These are phyloP conservation scores for human DNA, from an alignment of 2,113 vertebrate genomes.

Conservation along the genomic window GRCh38 chr1:212641001-212641500, in stretches of 20 bases:
- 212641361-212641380: neutral
- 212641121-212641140: neutral
- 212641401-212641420: neutral
- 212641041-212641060: neutral
- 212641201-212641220: neutral
- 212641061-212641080: neutral
- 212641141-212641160: neutral
- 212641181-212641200: neutral
- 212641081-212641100: neutral
- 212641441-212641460: neutral
- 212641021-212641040: neutral
- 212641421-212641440: neutral
- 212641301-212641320: neutral
- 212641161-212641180: neutral
- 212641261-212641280: neutral
- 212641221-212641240: neutral
- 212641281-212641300: neutral
- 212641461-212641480: neutral
- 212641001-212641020: neutral
- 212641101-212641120: neutral
- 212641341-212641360: neutral
- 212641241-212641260: neutral
- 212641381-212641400: neutral
- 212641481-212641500: neutral
- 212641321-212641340: neutral